Conservation (phyloP, 2,888 invertebrate genomes). For the Hypselothyrea guttata region DNA sequence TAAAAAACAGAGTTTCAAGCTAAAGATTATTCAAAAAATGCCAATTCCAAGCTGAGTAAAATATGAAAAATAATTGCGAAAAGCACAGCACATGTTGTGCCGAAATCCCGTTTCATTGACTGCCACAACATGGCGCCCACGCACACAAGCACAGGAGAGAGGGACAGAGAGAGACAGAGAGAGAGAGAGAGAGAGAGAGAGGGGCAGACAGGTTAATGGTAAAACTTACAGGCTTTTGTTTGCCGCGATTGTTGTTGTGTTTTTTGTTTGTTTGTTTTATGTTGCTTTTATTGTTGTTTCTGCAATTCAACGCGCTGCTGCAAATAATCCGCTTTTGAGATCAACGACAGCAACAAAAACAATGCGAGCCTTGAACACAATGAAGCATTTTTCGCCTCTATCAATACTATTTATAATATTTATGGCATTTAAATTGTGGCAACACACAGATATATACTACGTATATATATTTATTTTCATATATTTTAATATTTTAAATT, state of each 20-base stretch:
- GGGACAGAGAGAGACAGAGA: no score
- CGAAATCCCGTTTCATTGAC: not conserved
- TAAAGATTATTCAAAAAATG: no score
- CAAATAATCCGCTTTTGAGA: conserved; percentile 67
- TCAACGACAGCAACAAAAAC: conserved; percentile 29
- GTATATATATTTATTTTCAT: conserved; percentile 5
- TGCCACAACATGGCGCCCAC: conserved; percentile 55
- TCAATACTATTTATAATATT: conserved; percentile 20
- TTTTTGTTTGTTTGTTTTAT: no score
- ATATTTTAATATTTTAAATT: conserved; percentile 10
- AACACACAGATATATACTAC: conserved; percentile 16
- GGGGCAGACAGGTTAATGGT: conserved; percentile 38
- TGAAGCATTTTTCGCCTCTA: conserved; percentile 30
- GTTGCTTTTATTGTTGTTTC: conserved; percentile 31
- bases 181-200: conserved; percentile 8
- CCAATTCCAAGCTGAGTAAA: no score
- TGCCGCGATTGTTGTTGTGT: no score
- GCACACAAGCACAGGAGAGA: conserved; percentile 14
- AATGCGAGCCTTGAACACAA: conserved; percentile 22
- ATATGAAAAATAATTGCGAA: no score
- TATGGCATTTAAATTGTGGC: conserved; percentile 33
- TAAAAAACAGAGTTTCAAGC: no score
- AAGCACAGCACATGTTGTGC: no score
- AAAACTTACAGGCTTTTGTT: conserved; percentile 64
- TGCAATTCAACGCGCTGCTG: conserved; percentile 42